These are phyloP conservation scores for Caenorhabditis elegans DNA, from an alignment of 1,140 invertebrate genomes.

Conservation along the genomic window DNA sequence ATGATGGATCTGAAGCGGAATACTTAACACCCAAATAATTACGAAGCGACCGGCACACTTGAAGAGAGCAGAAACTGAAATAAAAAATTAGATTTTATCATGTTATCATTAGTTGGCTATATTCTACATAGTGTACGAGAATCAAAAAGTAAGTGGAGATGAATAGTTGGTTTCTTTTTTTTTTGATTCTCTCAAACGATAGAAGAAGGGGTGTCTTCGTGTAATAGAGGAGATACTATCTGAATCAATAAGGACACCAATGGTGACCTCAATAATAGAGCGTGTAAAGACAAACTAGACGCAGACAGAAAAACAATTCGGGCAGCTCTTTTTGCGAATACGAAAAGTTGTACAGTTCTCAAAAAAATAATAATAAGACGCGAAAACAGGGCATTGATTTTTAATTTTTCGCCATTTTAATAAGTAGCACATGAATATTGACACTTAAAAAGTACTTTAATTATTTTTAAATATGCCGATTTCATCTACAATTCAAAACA, in stretches of 20 bases:
- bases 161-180: neutral
- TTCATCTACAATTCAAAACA: no score
- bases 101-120: neutral
- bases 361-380: no score
- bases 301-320: neutral
- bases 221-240: neutral
- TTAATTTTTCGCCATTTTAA: no score
- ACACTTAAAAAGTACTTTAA: no score
- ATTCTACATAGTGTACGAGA: neutral
- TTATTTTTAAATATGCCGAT: no score
- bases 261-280: neutral
- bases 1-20: neutral
- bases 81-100: slow-evolving; percentile 8
- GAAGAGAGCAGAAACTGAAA: slow-evolving; percentile 14
- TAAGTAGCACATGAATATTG: no score
- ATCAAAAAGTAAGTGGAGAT: neutral
- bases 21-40: slow-evolving; percentile 37
- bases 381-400: no score
- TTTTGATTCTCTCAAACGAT: neutral
- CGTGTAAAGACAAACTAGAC: neutral
- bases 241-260: neutral
- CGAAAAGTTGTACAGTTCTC: neutral
- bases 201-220: neutral
- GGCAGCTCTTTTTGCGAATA: neutral
- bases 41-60: neutral